Conservation (phyloP, 2,113 vertebrate genomes). For the Tricholaema leucomelas region DNA sequence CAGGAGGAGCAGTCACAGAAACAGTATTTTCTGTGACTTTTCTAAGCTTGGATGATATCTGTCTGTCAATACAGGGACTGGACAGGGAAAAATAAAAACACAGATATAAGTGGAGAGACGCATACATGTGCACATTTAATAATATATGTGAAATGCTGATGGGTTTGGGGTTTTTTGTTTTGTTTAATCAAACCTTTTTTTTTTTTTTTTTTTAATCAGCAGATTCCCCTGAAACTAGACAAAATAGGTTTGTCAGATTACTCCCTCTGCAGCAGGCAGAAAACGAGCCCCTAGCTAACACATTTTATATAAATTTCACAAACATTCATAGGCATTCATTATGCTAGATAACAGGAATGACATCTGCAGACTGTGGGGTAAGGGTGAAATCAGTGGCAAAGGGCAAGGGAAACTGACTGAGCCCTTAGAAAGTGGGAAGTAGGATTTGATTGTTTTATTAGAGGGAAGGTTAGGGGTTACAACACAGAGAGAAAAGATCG, state of each 20-base stretch:
- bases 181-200: not conserved
- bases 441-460: constrained; percentile 64
- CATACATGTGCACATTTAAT: not conserved
- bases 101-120: not conserved
- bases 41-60: not conserved
- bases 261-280: not conserved
- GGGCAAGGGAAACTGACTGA: not conserved
- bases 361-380: not conserved
- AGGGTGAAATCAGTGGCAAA: constrained; percentile 24
- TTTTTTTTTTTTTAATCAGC: too few species aligned
- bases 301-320: constrained; percentile 9
- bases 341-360: not conserved
- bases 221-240: not conserved
- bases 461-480: constrained; percentile 48
- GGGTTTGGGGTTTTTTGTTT: not conserved
- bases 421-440: not conserved
- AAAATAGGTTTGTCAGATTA: not conserved
- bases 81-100: not conserved
- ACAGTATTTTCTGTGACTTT: not conserved
- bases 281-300: not conserved
- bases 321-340: constrained; percentile 23
- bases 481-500: constrained; percentile 14
- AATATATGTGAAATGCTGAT: not conserved
- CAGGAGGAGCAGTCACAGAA: not conserved
- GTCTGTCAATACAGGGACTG: not conserved